Evolutionary conservation across 2,113 vertebrate genomes (phyloP), one percentile per base, ranked within the genome.

Genomic region (Trematocara macrostoma): DNA sequence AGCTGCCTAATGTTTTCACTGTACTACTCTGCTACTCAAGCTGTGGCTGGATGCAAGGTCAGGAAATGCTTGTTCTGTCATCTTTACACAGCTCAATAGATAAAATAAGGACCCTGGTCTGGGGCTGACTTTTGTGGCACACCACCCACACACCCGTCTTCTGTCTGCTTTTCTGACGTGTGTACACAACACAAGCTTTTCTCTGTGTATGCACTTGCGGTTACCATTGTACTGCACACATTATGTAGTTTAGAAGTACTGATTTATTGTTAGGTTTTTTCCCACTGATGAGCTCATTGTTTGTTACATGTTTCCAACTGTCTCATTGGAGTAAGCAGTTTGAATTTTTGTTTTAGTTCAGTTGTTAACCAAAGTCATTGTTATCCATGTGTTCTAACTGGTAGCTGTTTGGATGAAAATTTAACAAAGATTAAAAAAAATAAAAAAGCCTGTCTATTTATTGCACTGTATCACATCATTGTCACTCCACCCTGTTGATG

Each of bases 101-200:
- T 87, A 82, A 89, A 93, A 88, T 78, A 85, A 87, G 79, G 86
- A 78, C 47, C 78, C 40, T 74, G n/a, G 83, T 83, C 79, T 91
- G 82, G 35, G 26, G 71, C 11, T 5, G 84, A 74, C 83, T 90
- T 53, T 80, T 56, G 47, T 67, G n/a, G 40, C 87, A 79, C 67
- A 5, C 84, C 84, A 71, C 49, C 47, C 83, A 78, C 57, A 53
- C 83, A 88, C 92, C 88, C 56, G 45, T 91, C 84, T 88, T 78
- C 53, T 10, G 53, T 69, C 87, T 61, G 56, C 64, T 69, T 16
- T 0, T 49, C 42, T 85, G 40, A 61, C 7, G 45, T 71, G 52
- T 74, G 61, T 23, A 45, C 80, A 78, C 84, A 83, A 40, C 87
- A n/a, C 38, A 9, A 11, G 52, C 74, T 5, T 64, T 7, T 85